Evolutionary conservation across 2,113 vertebrate genomes (phyloP).

Genomic region (Poeciliopsis occidentalis): DNA sequence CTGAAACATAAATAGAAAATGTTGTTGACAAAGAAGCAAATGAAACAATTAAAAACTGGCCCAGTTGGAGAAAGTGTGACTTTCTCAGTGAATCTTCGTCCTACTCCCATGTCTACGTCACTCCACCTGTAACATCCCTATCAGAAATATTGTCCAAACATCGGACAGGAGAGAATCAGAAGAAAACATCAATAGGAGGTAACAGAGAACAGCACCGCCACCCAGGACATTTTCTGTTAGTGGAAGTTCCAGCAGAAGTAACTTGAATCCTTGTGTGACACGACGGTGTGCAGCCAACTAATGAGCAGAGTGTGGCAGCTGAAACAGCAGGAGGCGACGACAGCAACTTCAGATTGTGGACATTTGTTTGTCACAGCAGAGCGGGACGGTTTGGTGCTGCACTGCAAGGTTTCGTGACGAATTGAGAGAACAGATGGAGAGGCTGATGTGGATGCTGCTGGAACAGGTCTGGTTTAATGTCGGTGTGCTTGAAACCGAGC

Average conservation of each 20-base stretch:
- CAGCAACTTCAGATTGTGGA: constrained; percentile 44
- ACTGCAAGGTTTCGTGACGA: constrained; percentile 11
- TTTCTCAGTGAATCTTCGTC: constrained; percentile 21
- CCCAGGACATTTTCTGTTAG: constrained; percentile 2
- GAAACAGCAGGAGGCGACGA: constrained; percentile 49
- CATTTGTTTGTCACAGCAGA: constrained; percentile 19
- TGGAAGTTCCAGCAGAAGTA: constrained; percentile 17
- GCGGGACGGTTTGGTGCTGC: constrained; percentile 25
- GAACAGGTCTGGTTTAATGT: constrained; percentile 27
- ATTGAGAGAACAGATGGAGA: constrained; percentile 23
- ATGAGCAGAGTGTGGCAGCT: constrained; percentile 37
- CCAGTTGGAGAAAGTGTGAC: background rate
- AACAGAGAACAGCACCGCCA: constrained; percentile 16
- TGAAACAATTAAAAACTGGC: background rate
- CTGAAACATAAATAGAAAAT: constrained; percentile 61
- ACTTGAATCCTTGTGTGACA: constrained; percentile 19
- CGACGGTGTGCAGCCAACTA: constrained; percentile 27
- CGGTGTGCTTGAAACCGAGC: constrained; percentile 15
- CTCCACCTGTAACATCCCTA: constrained; percentile 13
- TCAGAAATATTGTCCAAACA: constrained; percentile 6
- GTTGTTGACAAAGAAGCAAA: constrained; percentile 8
- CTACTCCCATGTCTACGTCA: background rate
- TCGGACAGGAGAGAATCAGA: constrained; percentile 27
- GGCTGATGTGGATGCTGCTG: constrained; percentile 25
- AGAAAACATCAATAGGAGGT: constrained; percentile 20